Percentiles rank a stretch among this genome's conserved stretches.
Conservation (phyloP, 2,797 vertebrate genomes). For the Cirrhinus molitorella region DNA sequence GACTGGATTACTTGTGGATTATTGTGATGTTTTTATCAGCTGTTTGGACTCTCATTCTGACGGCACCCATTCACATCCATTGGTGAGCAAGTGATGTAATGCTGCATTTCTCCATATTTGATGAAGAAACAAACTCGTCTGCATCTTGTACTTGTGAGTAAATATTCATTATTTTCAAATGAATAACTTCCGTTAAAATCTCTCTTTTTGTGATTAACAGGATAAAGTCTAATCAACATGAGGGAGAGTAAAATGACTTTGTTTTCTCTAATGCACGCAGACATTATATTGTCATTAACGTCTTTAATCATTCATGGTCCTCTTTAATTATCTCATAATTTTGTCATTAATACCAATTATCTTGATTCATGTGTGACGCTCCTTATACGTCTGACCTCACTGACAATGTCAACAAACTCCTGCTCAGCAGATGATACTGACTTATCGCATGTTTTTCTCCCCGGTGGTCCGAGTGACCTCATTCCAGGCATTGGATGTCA, state of each 20-base stretch:
- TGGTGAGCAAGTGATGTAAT: neutral
- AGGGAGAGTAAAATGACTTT: neutral
- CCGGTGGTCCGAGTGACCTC: slow-evolving; percentile 57
- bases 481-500: slow-evolving; percentile 35
- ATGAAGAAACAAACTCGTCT: neutral
- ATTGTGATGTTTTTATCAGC: neutral
- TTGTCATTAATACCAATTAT: slow-evolving; percentile 7
- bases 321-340: slow-evolving; percentile 12
- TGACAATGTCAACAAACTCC: slow-evolving; percentile 34
- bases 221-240: neutral
- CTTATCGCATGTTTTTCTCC: slow-evolving; percentile 30
- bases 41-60: neutral
- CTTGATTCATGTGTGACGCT: neutral
- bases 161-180: too few relatives aligned
- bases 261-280: too few relatives aligned
- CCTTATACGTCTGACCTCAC: neutral
- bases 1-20: neutral
- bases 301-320: neutral
- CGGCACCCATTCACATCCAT: neutral
- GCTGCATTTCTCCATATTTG: neutral
- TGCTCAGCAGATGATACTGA: slow-evolving; percentile 18
- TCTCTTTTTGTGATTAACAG: neutral
- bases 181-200: too few relatives aligned
- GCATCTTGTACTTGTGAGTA: neutral
- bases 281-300: neutral